These are phyloP conservation scores for Synergus itoensis DNA, from an alignment of 2,888 invertebrate genomes.

Conservation along the genomic window DNA sequence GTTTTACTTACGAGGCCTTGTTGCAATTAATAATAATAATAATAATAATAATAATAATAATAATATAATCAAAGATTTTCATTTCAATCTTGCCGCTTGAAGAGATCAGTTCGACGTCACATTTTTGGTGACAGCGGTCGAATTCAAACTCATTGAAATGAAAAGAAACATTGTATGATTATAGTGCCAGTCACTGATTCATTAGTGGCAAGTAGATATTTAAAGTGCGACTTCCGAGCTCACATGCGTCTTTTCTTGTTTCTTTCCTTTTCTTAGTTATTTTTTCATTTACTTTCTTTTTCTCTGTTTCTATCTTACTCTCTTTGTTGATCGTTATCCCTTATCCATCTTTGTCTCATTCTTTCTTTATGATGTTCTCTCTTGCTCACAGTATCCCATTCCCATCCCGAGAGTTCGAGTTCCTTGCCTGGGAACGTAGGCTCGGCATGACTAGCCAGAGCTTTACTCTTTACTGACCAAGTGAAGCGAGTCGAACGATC, in stretches of 20 bases:
- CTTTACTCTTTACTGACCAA: constrained; percentile 53
- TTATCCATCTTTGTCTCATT: constrained; percentile 39
- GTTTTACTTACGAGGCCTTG: neutral
- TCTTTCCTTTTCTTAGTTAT: constrained; percentile 49
- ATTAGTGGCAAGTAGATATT: no score
- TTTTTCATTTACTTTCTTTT: constrained; percentile 48
- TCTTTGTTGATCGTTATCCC: constrained; percentile 42
- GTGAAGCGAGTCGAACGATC: constrained; percentile 44
- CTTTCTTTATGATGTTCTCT: constrained; percentile 35
- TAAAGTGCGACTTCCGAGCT: no score
- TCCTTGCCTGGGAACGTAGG: constrained; percentile 62
- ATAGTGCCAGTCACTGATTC: no score
- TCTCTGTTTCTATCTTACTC: constrained; percentile 45
- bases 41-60: no score
- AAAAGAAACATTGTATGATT: no score
- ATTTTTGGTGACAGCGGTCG: no score
- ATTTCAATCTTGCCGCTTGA: no score
- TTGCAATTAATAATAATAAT: no score
- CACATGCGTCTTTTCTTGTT: constrained; percentile 49
- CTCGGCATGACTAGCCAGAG: constrained; percentile 59
- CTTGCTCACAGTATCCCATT: constrained; percentile 33
- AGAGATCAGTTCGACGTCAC: no score
- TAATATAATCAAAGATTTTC: no score
- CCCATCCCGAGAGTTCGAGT: constrained; percentile 49
- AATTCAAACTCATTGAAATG: no score